A percentile compares a stretch with the other conserved stretches of the same genome.
phyloP scores from a whole-genome alignment of 2,888 invertebrate species.

The Amblyteles armatorius region DNA sequence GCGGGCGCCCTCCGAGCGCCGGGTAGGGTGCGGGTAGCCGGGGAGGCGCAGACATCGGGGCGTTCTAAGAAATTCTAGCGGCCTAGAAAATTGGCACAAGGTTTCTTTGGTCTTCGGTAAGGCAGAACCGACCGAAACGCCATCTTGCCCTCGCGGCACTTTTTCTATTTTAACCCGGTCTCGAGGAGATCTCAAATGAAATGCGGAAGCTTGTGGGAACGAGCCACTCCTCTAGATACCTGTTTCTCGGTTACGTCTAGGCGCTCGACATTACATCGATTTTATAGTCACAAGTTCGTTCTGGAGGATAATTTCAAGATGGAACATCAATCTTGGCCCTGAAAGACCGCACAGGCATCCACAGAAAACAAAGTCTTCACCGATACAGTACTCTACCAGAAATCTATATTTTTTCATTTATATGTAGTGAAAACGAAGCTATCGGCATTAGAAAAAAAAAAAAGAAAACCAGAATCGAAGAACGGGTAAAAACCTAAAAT shows the following conservation, averaged over 20 bases:
- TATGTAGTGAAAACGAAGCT: too few species aligned
- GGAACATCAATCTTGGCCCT: too few species aligned
- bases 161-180: conserved; percentile 35
- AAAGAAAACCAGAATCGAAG: too few species aligned
- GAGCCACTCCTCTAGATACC: not conserved
- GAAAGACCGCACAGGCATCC: too few species aligned
- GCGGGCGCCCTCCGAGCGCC: conserved; percentile 1
- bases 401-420: too few species aligned
- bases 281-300: too few species aligned
- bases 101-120: conserved; percentile 69
- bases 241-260: not conserved
- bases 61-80: conserved; percentile 75
- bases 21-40: not conserved
- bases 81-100: conserved; percentile 82
- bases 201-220: conserved; percentile 29
- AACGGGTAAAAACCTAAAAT: too few species aligned
- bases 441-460: too few species aligned
- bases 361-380: too few species aligned
- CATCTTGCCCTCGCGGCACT: conserved; percentile 47
- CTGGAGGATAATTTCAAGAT: too few species aligned
- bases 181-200: conserved; percentile 23
- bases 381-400: too few species aligned
- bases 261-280: not conserved
- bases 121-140: conserved; percentile 16
- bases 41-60: conserved; percentile 43